A percentile compares a stretch with the other conserved stretches of the same genome.
Evolutionary conservation across 2,113 vertebrate genomes (phyloP).

Genomic region (Carollia perspicillata): DNA sequence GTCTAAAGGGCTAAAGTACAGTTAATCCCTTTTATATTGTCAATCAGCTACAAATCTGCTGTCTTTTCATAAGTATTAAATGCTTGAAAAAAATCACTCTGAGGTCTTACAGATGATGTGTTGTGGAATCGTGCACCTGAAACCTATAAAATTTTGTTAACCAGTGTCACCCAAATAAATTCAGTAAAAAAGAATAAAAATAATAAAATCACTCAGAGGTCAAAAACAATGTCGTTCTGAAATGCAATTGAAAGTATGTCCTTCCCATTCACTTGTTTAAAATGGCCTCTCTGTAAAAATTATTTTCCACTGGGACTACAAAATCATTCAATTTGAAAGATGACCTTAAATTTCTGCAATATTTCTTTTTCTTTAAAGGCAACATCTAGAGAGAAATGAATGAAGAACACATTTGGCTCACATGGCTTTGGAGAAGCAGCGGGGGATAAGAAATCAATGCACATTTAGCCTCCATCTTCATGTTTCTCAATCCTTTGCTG

Average conservation of each 20-base stretch:
- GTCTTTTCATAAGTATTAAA: slow-evolving; percentile 19
- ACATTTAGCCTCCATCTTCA: background rate
- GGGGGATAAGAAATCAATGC: accelerated
- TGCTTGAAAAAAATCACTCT: slow-evolving; percentile 28
- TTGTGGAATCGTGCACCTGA: too few species aligned
- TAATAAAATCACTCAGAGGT: slow-evolving; percentile 30
- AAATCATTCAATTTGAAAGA: slow-evolving; percentile 16
- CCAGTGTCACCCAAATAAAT: too few species aligned
- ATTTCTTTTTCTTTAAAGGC: background rate
- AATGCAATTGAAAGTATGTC: background rate
- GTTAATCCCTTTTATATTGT: slow-evolving; percentile 28
- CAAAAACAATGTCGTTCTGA: slow-evolving; percentile 37
- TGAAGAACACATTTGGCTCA: background rate
- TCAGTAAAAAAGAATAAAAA: too few species aligned
- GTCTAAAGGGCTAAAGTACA: background rate
- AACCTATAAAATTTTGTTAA: too few species aligned
- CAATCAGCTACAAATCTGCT: slow-evolving; percentile 25
- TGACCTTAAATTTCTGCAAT: slow-evolving; percentile 9
- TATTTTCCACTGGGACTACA: background rate
- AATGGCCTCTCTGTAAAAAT: background rate
- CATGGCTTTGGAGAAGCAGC: accelerated
- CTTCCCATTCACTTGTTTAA: background rate
- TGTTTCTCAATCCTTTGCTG: background rate
- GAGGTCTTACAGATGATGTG: background rate
- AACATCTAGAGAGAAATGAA: background rate